Evolutionary conservation across 2,888 invertebrate genomes (phyloP).

Genomic region (Syrphus vitripennis): DNA sequence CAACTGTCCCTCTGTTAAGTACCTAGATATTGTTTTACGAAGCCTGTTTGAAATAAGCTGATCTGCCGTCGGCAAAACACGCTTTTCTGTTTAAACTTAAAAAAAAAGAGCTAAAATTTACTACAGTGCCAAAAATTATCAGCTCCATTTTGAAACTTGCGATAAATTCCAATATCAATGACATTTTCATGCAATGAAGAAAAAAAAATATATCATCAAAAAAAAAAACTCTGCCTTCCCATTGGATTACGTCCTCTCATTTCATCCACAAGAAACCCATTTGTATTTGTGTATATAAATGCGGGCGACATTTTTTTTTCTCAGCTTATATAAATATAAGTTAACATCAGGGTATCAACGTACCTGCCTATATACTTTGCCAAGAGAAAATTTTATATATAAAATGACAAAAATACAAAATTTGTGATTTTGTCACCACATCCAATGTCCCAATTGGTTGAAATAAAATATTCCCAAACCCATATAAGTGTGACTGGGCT

Average conservation of each 20-base stretch:
- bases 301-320: constrained; percentile 14
- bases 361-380: background rate
- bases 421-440: constrained; percentile 69
- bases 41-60: background rate
- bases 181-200: background rate
- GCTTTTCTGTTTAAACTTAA: background rate
- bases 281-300: background rate
- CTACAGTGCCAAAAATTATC: background rate
- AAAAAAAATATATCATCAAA: background rate
- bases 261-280: background rate
- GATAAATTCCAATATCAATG: background rate
- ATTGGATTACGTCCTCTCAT: constrained; percentile 61
- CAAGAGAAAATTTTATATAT: constrained; percentile 7
- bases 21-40: too few species aligned
- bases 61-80: constrained; percentile 8
- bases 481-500: background rate
- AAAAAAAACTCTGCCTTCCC: constrained; percentile 22
- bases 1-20: too few species aligned
- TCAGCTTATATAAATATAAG: too few species aligned
- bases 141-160: background rate
- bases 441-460: constrained; percentile 68
- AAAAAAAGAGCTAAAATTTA: background rate
- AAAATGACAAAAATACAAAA: constrained; percentile 66
- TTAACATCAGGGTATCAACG: background rate
- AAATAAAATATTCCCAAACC: constrained; percentile 47